A percentile compares a stretch with the other conserved stretches of the same genome.
phyloP scores from a whole-genome alignment of 2,797 vertebrate genomes.

The Enteromius paludinosus region DNA sequence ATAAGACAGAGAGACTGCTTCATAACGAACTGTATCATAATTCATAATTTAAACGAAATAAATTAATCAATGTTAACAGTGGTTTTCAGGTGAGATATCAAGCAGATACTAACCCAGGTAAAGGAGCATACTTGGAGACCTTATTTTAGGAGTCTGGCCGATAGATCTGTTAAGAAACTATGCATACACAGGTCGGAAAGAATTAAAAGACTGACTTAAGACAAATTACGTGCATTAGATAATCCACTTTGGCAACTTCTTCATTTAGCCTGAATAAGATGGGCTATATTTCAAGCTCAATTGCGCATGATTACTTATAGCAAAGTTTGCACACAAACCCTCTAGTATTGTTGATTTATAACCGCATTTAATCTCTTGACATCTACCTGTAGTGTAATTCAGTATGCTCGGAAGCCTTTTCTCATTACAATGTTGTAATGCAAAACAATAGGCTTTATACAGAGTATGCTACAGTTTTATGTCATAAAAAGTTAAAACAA shows the following conservation, averaged over 20 bases:
- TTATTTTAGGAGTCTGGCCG: conserved; percentile 24
- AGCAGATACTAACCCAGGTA: conserved; percentile 22
- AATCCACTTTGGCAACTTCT: conserved; percentile 45
- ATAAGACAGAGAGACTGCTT: conserved; percentile 47
- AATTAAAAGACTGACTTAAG: conserved; percentile 6
- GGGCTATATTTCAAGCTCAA: background rate
- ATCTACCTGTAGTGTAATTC: conserved; percentile 28
- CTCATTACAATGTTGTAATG: conserved; percentile 24
- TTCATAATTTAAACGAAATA: conserved; percentile 32
- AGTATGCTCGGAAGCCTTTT: conserved; percentile 15
- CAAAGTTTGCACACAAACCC: conserved; percentile 19
- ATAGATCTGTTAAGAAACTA: conserved; percentile 15
- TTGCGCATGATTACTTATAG: conserved; percentile 22
- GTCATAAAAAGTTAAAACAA: conserved; percentile 35
- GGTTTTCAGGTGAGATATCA: conserved; percentile 28
- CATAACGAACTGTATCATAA: conserved; percentile 41
- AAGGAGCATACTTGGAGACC: conserved; percentile 21
- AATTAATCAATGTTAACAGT: conserved; percentile 14
- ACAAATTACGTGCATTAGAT: conserved; percentile 35
- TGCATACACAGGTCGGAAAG: conserved; percentile 29
- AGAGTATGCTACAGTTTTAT: conserved; percentile 34
- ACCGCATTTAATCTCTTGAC: conserved; percentile 16
- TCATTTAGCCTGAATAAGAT: background rate
- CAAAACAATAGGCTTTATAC: conserved; percentile 26
- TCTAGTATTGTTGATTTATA: conserved; percentile 3